These are phyloP conservation scores for Antigone vipio DNA, from an alignment of 2,113 vertebrate genomes.

Conservation along the genomic window DNA sequence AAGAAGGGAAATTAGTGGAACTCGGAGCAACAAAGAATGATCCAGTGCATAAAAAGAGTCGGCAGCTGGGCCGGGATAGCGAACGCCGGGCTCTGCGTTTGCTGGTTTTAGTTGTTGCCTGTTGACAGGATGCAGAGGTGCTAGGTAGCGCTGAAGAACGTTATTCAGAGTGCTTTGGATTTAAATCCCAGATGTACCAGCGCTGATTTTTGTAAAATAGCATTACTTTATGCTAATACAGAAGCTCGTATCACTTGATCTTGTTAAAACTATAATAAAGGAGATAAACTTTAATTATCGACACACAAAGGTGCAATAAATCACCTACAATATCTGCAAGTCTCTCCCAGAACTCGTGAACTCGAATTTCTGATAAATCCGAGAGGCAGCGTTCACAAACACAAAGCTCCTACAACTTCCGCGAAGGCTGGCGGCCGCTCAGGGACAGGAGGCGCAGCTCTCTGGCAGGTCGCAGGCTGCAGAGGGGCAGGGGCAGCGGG, in stretches of 20 bases:
- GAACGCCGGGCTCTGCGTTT: neutral
- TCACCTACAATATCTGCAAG: neutral
- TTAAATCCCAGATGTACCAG: too few relatives aligned
- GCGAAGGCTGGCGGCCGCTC: neutral
- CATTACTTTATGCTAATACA: neutral
- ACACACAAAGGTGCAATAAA: fast-evolving
- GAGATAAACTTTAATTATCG: neutral
- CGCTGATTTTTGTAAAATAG: fast-evolving
- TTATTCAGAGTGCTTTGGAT: too few relatives aligned
- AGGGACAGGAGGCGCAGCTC: fast-evolving
- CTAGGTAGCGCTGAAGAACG: neutral
- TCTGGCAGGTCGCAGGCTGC: neutral
- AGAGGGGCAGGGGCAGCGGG: neutral
- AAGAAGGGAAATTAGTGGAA: neutral
- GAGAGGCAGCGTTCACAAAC: neutral
- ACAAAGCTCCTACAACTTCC: neutral
- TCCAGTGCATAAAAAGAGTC: fast-evolving
- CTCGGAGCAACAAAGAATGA: too few relatives aligned
- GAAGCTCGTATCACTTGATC: neutral
- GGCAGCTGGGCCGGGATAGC: too few relatives aligned
- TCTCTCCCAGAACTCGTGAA: neutral
- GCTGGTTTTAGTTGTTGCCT: neutral
- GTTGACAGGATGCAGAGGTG: neutral
- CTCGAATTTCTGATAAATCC: neutral
- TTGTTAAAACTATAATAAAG: neutral